A percentile compares a stretch with the other conserved stretches of the same genome.
These are phyloP conservation scores for Dione juno DNA, from an alignment of 2,888 invertebrate genomes.

Conservation along the genomic window DNA sequence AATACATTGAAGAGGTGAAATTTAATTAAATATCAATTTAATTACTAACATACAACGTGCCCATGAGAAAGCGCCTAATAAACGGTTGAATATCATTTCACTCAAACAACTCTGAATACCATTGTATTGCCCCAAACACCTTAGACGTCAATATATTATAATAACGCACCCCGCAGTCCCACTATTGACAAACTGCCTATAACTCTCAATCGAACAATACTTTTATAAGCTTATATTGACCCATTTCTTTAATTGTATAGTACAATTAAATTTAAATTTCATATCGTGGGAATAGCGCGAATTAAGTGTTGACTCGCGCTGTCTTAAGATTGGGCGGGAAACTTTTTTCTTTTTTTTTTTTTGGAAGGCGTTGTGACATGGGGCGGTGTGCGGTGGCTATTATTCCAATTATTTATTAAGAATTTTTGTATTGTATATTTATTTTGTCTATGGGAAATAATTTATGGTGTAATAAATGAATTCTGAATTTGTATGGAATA, in stretches of 20 bases:
- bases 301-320: slow-evolving; percentile 75
- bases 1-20: slow-evolving; percentile 22
- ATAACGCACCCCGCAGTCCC: slow-evolving; percentile 64
- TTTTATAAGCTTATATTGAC: slow-evolving; percentile 76
- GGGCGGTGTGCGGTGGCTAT: slow-evolving; percentile 63
- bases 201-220: slow-evolving; percentile 78
- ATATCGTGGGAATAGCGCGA: slow-evolving; percentile 76
- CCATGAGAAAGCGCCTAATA: slow-evolving; percentile 74
- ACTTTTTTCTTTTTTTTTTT: slow-evolving; percentile 58
- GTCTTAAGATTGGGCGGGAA: slow-evolving; percentile 67
- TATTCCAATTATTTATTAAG: slow-evolving; percentile 60
- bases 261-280: slow-evolving; percentile 79
- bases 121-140: slow-evolving; percentile 61
- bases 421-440: slow-evolving; percentile 42
- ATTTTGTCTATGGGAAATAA: slow-evolving; percentile 43
- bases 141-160: slow-evolving; percentile 61
- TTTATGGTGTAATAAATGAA: slow-evolving; percentile 33
- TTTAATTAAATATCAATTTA: slow-evolving; percentile 41
- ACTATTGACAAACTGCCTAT: slow-evolving; percentile 82
- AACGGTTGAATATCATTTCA: slow-evolving; percentile 81
- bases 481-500: neutral
- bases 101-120: slow-evolving; percentile 69
- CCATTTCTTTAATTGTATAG: slow-evolving; percentile 77
- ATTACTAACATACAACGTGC: slow-evolving; percentile 30
- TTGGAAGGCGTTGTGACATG: slow-evolving; percentile 56